phyloP scores from a whole-genome alignment of 1,140 invertebrate species.

The Drosophila biarmipes region DNA sequence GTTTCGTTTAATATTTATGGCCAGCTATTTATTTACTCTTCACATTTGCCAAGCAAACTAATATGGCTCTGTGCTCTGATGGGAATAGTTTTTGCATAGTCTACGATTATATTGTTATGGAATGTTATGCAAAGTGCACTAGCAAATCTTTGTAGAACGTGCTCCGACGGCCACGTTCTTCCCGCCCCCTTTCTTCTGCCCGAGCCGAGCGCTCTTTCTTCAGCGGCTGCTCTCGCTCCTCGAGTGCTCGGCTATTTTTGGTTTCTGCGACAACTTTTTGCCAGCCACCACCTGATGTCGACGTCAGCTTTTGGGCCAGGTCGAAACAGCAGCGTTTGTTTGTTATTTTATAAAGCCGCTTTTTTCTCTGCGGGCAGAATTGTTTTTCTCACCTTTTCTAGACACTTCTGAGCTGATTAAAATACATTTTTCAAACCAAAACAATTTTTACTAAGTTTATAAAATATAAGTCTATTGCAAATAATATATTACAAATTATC shows the following conservation, averaged over 20 bases:
- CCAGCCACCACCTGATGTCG: constrained; percentile 66
- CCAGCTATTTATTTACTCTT: background rate
- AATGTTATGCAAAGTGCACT: constrained; percentile 50
- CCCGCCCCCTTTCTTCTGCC: background rate
- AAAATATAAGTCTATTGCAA: too few relatives aligned
- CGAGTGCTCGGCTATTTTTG: constrained; percentile 60
- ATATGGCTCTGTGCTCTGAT: background rate
- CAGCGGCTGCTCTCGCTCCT: background rate
- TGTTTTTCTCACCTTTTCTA: background rate
- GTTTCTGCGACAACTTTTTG: constrained; percentile 51
- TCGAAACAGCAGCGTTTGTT: constrained; percentile 37
- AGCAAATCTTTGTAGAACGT: constrained; percentile 40
- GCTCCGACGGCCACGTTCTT: constrained; percentile 38
- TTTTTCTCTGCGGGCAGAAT: background rate
- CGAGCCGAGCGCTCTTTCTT: background rate
- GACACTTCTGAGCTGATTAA: background rate
- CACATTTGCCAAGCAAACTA: too few relatives aligned
- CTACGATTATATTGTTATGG: constrained; percentile 29
- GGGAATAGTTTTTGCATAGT: background rate
- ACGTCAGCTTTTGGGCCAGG: constrained; percentile 58
- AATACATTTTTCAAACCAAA: too few relatives aligned
- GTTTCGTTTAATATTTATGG: background rate
- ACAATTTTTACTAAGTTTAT: too few relatives aligned
- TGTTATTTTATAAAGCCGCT: background rate
- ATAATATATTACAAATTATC: too few relatives aligned